Base-by-base conservation (phyloP, 2,888 invertebrate species). In the Gonocerus acuteangulatus region DNA sequence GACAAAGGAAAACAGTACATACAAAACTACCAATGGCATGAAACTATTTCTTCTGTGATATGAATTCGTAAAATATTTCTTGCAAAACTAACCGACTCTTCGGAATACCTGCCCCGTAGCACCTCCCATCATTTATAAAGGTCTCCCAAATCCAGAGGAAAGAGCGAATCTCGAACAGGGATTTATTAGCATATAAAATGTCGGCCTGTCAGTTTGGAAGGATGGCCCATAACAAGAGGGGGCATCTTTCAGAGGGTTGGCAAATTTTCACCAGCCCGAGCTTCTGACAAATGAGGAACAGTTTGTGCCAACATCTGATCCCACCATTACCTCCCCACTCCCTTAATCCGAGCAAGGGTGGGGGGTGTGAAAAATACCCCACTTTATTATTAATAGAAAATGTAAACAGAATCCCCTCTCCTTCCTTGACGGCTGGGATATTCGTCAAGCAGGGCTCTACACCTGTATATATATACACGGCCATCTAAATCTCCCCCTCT, bases 311-410 rank as follows among this genome's bases (percentile, higher is more conserved):
- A 39, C 49, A 49, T 49, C 49, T 49, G 49, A 49, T 49, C 23
- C 49, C 23, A 13, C 22, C 47, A 47, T 18, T 21, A 47, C 19
- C 23, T 23, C 27, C 9, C 21, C 49, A n/a, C 49, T 49, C 23
- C 13, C 22, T 47, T 47, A 21, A 18, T 47, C 22, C 23, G 49
- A n/a, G 15, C n/a, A n/a, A n/a, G 16, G 23, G 15, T 9, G 39
- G 39, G n/a, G 39, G 39, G 15, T n/a, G 39, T 39, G 39, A 39
- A 39, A 49, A 23, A 49, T 23, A 19, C 21, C 23, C 49, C 49
- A 49, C 49, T 49, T 49, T 49, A 49, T 49, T 49, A 49, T 49
- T 49, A 49, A 49, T 49, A 49, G 49, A 49, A 49, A 49, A 49
- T 49, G 49, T 49, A 49, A 49, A 49, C 49, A 49, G 27, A 27